phyloP scores from a whole-genome alignment of 2,797 vertebrate genomes.

The Ataeniobius toweri region DNA sequence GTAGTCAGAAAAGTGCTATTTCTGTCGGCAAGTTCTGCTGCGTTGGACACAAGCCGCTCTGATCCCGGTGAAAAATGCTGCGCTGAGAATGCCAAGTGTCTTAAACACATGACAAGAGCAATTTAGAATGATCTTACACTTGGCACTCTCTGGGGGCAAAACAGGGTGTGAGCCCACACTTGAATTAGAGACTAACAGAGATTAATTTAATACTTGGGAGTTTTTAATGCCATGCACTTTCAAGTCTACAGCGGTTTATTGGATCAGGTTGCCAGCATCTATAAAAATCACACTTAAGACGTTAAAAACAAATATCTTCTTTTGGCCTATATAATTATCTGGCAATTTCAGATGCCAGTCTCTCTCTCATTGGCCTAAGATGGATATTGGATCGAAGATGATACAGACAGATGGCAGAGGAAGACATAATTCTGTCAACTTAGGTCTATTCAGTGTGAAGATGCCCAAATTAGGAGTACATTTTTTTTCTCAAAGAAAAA shows the following conservation, averaged over 20 bases:
- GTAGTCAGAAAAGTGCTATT: slow-evolving; percentile 59
- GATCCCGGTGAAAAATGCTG: slow-evolving; percentile 62
- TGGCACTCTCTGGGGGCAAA: slow-evolving; percentile 78
- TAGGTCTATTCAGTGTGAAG: slow-evolving; percentile 69
- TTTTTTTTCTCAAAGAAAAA: slow-evolving; percentile 64
- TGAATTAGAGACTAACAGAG: slow-evolving; percentile 82
- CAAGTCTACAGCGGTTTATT: slow-evolving; percentile 79
- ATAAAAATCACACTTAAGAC: slow-evolving; percentile 82
- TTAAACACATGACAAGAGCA: slow-evolving; percentile 84
- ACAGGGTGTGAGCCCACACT: slow-evolving; percentile 80
- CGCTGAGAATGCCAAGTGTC: slow-evolving; percentile 78
- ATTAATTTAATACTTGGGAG: slow-evolving; percentile 83
- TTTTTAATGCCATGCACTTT: slow-evolving; percentile 79
- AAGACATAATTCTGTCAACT: slow-evolving; percentile 78
- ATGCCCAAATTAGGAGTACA: slow-evolving; percentile 70
- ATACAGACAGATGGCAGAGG: slow-evolving; percentile 72
- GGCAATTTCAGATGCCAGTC: slow-evolving; percentile 79
- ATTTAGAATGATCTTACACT: slow-evolving; percentile 83
- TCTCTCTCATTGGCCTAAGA: slow-evolving; percentile 70
- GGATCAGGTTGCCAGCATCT: slow-evolving; percentile 81
- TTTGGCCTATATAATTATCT: slow-evolving; percentile 83
- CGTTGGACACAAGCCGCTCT: slow-evolving; percentile 65
- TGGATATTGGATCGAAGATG: slow-evolving; percentile 75
- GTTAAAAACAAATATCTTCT: slow-evolving; percentile 79
- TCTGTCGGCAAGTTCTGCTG: slow-evolving; percentile 66